Conservation (phyloP, 2,113 vertebrate species). For the Miniopterus natalensis region DNA sequence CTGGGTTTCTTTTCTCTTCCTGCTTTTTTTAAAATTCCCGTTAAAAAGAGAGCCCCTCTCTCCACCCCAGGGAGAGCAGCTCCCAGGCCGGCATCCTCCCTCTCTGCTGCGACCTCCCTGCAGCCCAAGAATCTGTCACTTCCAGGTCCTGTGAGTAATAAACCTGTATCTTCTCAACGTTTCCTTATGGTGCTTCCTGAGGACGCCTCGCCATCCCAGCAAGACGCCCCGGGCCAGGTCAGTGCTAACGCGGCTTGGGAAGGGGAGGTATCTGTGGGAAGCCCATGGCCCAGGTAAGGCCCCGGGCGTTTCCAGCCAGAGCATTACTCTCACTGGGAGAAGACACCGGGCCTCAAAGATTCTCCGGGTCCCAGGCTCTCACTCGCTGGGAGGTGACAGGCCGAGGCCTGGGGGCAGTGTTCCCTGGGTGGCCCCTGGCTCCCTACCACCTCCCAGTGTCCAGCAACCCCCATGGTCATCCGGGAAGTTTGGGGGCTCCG, state of each 20-base stretch:
- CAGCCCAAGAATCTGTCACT: not conserved
- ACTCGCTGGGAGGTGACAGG: not conserved
- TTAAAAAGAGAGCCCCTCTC: not conserved
- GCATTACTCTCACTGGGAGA: not conserved
- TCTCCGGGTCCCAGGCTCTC: not conserved
- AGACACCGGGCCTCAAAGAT: not conserved
- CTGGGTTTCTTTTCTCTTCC: not conserved
- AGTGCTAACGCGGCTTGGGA: not conserved
- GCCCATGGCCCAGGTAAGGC: not conserved
- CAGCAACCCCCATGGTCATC: rapidly evolving
- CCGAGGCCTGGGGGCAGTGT: not conserved
- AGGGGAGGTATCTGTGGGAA: not conserved
- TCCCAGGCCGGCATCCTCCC: too few species aligned
- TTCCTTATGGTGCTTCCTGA: not conserved
- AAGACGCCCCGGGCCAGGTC: rapidly evolving
- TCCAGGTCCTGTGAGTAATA: not conserved
- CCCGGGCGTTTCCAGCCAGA: not conserved
- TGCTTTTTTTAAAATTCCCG: not conserved
- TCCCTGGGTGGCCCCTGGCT: not conserved
- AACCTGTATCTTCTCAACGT: not conserved
- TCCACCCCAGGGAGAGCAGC: not conserved
- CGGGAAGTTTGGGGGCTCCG: not conserved
- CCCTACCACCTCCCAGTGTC: not conserved
- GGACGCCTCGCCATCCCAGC: rapidly evolving
- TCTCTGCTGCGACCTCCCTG: not conserved